Evolutionary conservation across 2,113 vertebrate genomes (phyloP), one percentile per base, ranked within the genome.

Genomic region (Oxyura jamaicensis): DNA sequence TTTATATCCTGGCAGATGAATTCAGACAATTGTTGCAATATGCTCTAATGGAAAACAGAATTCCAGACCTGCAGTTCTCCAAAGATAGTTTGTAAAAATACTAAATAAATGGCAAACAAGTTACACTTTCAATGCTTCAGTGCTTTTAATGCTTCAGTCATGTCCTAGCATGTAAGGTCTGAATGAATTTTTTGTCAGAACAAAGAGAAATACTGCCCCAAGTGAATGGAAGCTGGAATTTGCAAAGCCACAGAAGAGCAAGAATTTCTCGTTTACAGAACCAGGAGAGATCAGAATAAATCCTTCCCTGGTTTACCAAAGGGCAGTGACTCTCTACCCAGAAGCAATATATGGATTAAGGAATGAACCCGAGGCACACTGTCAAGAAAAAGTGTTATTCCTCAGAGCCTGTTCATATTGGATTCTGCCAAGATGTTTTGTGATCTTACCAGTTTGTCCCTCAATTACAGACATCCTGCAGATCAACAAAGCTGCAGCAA

Each of bases 401-500:
- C 36, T 65, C 52, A 46, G 48, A 91, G 65, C 5, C 48, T 66
- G 33, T 46, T 83, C 31, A 14, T 33, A 62, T 2, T 33, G 55
- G 48, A 65, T 60, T 59, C 53, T 75, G 22, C 35, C 26, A 26
- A n/a, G 10, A 16, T 55, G 35, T 60, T 94, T 35, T 80, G 31
- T 55, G 76, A 76, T 28, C 98, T 98, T 97, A 99, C 99, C 99
- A n/a, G 98, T 90, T 90, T 98, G 98, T 8, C 97, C 95, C 52
- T 99, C 99, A 31, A 98, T 97, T 85, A 98, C 93, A 8, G 99
- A 98, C 76, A 99, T 98, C 81, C 98, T 98, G 73, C 98, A 98
- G 91, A 99, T 97, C 85, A 99, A 97, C 95, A 99, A 98, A 39
- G 99, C 98, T 22, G 99, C 99, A 0, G 99, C 98, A 19, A 98